phyloP scores from a whole-genome alignment of 2,888 invertebrate species.

The Mactromeris polynyma region DNA sequence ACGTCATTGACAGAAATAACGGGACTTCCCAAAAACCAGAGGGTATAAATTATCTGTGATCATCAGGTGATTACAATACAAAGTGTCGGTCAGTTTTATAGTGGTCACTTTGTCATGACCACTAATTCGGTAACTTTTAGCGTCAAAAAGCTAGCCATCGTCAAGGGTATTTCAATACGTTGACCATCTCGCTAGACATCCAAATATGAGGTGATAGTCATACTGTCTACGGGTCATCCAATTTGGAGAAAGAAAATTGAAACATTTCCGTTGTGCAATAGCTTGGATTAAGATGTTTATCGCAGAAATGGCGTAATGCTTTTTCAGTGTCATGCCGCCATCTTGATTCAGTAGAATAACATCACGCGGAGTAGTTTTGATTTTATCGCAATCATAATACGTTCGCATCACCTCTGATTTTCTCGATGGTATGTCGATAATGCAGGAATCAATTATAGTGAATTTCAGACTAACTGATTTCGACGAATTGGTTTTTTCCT shows the following conservation, averaged over 20 bases:
- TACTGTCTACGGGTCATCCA: background rate
- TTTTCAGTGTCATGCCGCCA: constrained; percentile 30
- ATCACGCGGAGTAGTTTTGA: constrained; percentile 43
- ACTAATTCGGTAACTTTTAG: constrained; percentile 2
- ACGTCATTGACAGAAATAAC: background rate
- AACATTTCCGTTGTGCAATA: background rate
- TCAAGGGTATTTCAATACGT: background rate
- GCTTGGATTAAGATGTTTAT: constrained; percentile 37
- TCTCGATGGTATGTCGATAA: background rate
- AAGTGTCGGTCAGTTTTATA: background rate
- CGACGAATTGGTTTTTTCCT: no score
- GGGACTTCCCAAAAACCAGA: background rate
- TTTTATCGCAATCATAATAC: constrained; percentile 22
- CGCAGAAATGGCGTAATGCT: constrained; percentile 13
- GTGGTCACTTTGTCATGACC: background rate
- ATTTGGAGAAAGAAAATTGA: background rate
- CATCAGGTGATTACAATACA: background rate
- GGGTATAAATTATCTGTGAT: background rate
- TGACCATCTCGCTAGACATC: background rate
- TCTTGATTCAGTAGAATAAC: constrained; percentile 24
- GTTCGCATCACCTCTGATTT: background rate
- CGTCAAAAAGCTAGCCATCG: background rate
- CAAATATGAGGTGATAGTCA: background rate
- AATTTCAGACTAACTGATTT: no score
- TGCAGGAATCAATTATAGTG: background rate